phyloP scores from a whole-genome alignment of 2,888 invertebrate genomes.

The Pycnomerus fuliginosus region DNA sequence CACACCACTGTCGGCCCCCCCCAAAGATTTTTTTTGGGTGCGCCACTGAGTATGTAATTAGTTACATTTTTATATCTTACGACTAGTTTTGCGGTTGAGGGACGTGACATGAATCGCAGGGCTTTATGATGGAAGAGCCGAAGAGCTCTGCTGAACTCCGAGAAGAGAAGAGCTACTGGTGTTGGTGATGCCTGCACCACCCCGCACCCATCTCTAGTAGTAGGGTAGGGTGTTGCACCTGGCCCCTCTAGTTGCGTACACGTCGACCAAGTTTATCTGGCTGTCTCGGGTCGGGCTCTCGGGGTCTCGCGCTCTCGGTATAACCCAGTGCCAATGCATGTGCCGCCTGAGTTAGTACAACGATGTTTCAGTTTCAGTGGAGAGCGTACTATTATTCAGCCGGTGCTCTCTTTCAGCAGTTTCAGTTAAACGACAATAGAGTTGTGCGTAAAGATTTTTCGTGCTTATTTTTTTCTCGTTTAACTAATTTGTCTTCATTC shows the following conservation, averaged over 20 bases:
- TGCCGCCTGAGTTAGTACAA: constrained; percentile 11
- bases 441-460: constrained; percentile 10
- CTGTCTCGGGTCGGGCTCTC: constrained; percentile 10
- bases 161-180: constrained; percentile 17
- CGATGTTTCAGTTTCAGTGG: constrained; percentile 14
- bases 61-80: too few species aligned
- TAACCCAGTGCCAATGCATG: constrained; percentile 7
- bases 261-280: constrained; percentile 21
- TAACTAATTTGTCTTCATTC: constrained; percentile 5
- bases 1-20: too few species aligned
- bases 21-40: too few species aligned
- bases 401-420: constrained; percentile 11
- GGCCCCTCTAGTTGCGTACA: constrained; percentile 25
- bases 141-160: too few species aligned
- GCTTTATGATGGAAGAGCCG: too few species aligned
- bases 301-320: too few species aligned
- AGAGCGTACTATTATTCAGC: constrained; percentile 21
- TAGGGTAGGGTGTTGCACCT: constrained; percentile 25
- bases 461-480: too few species aligned
- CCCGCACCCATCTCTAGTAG: constrained; percentile 24
- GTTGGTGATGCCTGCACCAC: constrained; percentile 11
- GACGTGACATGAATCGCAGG: too few species aligned
- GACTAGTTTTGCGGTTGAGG: too few species aligned
- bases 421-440: constrained; percentile 15
- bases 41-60: too few species aligned